A percentile compares a stretch with the other conserved stretches of the same genome.
Evolutionary conservation across 2,797 vertebrate genomes (phyloP).

Genomic region (Typhlichthys eigenmanni): DNA sequence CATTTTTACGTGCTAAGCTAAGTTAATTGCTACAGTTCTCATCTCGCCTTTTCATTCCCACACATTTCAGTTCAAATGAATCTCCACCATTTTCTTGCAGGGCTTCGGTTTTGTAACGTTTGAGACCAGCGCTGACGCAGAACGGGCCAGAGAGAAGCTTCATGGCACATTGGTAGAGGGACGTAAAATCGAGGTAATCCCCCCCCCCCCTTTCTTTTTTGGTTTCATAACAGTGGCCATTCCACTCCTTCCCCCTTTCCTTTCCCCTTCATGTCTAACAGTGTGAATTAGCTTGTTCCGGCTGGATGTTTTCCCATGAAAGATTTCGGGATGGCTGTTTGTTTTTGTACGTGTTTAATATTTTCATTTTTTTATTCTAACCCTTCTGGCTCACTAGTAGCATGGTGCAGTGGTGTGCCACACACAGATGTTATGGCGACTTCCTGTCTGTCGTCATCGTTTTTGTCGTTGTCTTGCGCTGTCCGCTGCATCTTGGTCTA

Average conservation of each 20-base stretch:
- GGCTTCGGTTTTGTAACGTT: slow-evolving; percentile 99
- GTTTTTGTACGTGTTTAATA: slow-evolving; percentile 30
- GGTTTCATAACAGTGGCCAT: slow-evolving; percentile 38
- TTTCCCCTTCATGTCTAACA: slow-evolving; percentile 61
- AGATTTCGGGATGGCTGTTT: slow-evolving; percentile 56
- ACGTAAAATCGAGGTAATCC: slow-evolving; percentile 98
- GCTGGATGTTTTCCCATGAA: slow-evolving; percentile 50
- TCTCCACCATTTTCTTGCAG: slow-evolving; percentile 67
- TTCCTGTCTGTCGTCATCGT: slow-evolving; percentile 54
- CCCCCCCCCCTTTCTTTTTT: slow-evolving; percentile 16
- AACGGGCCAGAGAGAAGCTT: slow-evolving; percentile 96
- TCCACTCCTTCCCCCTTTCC: slow-evolving; percentile 31
- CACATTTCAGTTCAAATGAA: not conserved
- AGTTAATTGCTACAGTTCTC: slow-evolving; percentile 17
- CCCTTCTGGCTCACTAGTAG: slow-evolving; percentile 65
- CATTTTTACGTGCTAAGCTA: not conserved
- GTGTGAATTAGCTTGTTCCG: slow-evolving; percentile 61
- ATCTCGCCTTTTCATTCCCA: not conserved
- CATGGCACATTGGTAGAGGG: slow-evolving; percentile 95
- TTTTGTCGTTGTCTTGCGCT: slow-evolving; percentile 62
- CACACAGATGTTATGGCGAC: slow-evolving; percentile 55
- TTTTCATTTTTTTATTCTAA: slow-evolving; percentile 27
- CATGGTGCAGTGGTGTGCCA: slow-evolving; percentile 60
- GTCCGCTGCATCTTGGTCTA: slow-evolving; percentile 68
- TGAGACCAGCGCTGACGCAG: slow-evolving; percentile 93